Evolutionary conservation across 1,140 invertebrate genomes (phyloP), one percentile per base, ranked within the genome.

Genomic region (Brachionus angularis): DNA sequence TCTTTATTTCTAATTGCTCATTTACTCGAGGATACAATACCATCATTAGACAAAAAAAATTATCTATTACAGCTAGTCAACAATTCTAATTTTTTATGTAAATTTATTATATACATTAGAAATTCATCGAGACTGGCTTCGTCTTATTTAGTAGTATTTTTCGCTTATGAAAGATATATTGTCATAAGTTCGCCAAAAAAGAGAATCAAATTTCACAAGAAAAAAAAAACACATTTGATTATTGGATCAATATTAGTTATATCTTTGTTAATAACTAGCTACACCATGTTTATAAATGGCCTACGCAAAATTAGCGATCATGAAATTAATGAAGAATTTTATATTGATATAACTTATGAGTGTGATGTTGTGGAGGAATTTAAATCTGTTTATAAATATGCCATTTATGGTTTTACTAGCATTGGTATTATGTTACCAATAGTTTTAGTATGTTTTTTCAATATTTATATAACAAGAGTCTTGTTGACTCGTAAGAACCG

Each of bases 161-260:
- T 67, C 36, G 62, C 42, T n/a, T 67, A 67, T 23, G 62, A 67
- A 46, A 29, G 62, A 46, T 67, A 34, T 50, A 23, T 46, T 7
- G 42, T 31, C 42, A 67, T 67, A 27, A 47, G 23, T 10, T 16
- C 23, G 21, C 62, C 62, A 29, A 10, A 47, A 8, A 67, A 67
- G 16, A 10, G 47, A 12, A 27, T 67, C 2, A 23, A 50, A 31
- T 67, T 36, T 50, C 39, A 67, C 29, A 46, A 31, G 5, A 67
- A 46, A 36, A 67, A 50, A 29, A 47, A 14, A 34, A 44, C 44
- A 16, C 4, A 31, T 18, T 18, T 18, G 14, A 47, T 50, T 23
- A 31, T 67, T 7, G 18, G 8, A n/a, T 21, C 23, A 23, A 23
- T 67, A 23, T 29, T 47, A 3, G 31, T 46, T 14, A 25, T 29